Conservation (phyloP, 2,888 invertebrate species). For the Pteria penguin region DNA sequence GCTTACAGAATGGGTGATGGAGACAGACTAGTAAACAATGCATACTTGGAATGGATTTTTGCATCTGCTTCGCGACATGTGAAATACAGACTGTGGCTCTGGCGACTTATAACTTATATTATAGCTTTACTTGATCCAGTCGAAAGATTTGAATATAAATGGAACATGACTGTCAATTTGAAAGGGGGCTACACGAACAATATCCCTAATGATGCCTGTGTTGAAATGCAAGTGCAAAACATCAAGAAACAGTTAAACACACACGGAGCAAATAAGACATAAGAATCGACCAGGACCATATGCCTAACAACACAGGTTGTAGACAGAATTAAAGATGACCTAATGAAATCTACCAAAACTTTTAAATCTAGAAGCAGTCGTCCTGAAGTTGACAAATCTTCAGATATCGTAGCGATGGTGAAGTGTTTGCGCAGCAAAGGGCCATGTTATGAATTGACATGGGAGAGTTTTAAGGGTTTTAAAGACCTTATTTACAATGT, state of each 20-base stretch:
- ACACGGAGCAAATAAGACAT: slow-evolving; percentile 38
- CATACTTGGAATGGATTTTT: slow-evolving; percentile 14
- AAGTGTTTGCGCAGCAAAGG: slow-evolving; percentile 21
- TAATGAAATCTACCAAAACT: slow-evolving; percentile 24
- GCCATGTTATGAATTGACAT: slow-evolving; percentile 7
- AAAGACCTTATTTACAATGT: slow-evolving; percentile 28
- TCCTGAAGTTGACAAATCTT: slow-evolving; percentile 22
- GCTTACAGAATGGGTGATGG: slow-evolving; percentile 12
- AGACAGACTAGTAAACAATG: slow-evolving; percentile 11
- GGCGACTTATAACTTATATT: slow-evolving; percentile 7
- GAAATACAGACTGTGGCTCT: slow-evolving; percentile 16
- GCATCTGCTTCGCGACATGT: slow-evolving; percentile 12
- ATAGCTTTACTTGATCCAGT: slow-evolving; percentile 3
- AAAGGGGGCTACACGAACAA: slow-evolving; percentile 22
- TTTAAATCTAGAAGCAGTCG: slow-evolving; percentile 16
- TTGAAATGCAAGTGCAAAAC: slow-evolving; percentile 32
- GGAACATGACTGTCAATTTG: slow-evolving; percentile 26
- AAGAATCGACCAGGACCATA: slow-evolving; percentile 22
- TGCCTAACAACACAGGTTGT: slow-evolving; percentile 34
- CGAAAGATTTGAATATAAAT: slow-evolving; percentile 26
- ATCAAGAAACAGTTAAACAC: slow-evolving; percentile 4
- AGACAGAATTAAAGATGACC: slow-evolving; percentile 26
- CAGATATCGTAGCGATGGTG: slow-evolving; percentile 16
- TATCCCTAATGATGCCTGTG: slow-evolving; percentile 35
- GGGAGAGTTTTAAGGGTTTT: slow-evolving; percentile 19